These are phyloP conservation scores for Corythucha ciliata DNA, from an alignment of 2,888 invertebrate genomes.

Conservation along the genomic window DNA sequence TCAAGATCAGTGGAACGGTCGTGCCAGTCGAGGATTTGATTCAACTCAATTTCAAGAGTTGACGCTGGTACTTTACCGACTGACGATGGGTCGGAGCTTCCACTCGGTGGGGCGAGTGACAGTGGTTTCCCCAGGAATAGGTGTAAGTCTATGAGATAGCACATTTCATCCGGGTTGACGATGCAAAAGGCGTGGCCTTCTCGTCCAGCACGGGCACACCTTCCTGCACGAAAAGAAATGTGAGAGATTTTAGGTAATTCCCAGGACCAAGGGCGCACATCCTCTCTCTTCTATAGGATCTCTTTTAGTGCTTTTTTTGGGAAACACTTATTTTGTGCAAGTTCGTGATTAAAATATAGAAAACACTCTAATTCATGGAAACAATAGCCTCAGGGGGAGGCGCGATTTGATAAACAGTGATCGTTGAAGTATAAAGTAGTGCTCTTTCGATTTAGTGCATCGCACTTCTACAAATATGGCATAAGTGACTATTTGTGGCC, in stretches of 20 bases:
- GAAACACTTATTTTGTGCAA: too few species aligned
- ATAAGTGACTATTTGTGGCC: too few species aligned
- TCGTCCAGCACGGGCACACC: conserved; percentile 92
- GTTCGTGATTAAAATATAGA: too few species aligned
- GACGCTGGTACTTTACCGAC: conserved; percentile 75
- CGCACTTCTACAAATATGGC: too few species aligned
- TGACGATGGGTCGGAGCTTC: conserved; percentile 47
- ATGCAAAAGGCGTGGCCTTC: conserved; percentile 87
- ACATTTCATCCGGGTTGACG: conserved; percentile 79
- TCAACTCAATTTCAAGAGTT: conserved; percentile 67
- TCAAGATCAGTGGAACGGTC: conserved; percentile 66
- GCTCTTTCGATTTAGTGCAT: too few species aligned
- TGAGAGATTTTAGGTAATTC: too few species aligned
- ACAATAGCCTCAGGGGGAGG: too few species aligned
- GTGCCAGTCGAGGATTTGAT: conserved; percentile 65
- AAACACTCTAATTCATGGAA: too few species aligned
- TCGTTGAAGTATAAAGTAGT: too few species aligned
- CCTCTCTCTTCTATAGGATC: too few species aligned
- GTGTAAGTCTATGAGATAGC: conserved; percentile 88
- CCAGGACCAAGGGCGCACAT: not conserved
- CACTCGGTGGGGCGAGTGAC: conserved; percentile 45
- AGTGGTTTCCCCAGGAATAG: conserved; percentile 79
- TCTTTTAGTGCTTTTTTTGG: too few species aligned
- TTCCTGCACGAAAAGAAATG: conserved; percentile 48
- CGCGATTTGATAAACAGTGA: too few species aligned